phyloP scores from a whole-genome alignment of 2,797 vertebrate genomes.

The Anguilla obscura region DNA sequence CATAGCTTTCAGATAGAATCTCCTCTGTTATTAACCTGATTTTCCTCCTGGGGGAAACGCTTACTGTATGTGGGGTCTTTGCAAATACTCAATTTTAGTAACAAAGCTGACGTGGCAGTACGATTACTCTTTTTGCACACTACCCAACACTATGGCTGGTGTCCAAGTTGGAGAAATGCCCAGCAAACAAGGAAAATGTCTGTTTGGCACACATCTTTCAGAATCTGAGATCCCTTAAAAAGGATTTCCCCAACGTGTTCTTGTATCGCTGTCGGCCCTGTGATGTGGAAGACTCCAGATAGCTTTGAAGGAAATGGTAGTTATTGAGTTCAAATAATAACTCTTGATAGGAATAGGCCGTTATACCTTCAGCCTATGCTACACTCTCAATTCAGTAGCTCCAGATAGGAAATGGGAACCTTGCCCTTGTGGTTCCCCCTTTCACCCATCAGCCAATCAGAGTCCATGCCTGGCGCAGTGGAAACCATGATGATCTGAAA shows the following conservation, averaged over 20 bases:
- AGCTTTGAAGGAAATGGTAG: conserved; percentile 64
- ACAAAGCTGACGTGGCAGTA: conserved; percentile 38
- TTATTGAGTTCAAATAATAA: conserved; percentile 72
- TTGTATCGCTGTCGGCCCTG: conserved; percentile 51
- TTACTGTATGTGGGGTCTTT: conserved; percentile 37
- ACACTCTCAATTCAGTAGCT: conserved; percentile 76
- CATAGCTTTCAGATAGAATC: not conserved
- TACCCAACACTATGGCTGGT: conserved; percentile 71
- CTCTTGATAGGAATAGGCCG: conserved; percentile 54
- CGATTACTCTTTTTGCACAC: conserved; percentile 35
- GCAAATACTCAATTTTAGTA: not conserved
- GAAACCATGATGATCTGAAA: conserved; percentile 81
- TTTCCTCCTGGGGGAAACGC: not conserved
- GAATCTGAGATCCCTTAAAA: conserved; percentile 67
- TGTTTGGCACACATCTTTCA: conserved; percentile 64
- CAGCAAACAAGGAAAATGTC: conserved; percentile 63
- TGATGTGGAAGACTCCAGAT: conserved; percentile 72
- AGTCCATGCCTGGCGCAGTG: conserved; percentile 82
- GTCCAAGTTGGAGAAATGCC: conserved; percentile 70
- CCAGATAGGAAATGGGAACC: conserved; percentile 86
- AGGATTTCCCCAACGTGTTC: conserved; percentile 52
- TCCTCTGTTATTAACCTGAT: conserved; percentile 7
- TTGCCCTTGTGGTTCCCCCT: conserved; percentile 84
- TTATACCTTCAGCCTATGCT: conserved; percentile 40
- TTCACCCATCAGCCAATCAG: conserved; percentile 87